Percentiles rank a stretch among this genome's conserved stretches.
phyloP scores from a whole-genome alignment of 1,140 invertebrate species.

The Plutomurus gul region DNA sequence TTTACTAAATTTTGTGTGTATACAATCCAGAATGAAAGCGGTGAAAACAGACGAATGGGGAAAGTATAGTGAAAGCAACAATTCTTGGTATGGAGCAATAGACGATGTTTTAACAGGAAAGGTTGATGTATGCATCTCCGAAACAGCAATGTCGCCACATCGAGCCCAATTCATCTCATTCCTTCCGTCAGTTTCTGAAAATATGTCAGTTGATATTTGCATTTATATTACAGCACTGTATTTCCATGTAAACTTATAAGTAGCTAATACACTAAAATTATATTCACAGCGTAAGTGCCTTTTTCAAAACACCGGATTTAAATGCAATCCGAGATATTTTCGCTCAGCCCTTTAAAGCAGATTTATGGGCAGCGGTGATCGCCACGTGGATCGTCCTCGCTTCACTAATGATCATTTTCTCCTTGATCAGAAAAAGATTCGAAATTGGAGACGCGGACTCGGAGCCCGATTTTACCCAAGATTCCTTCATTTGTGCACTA shows the following conservation, averaged over 20 bases:
- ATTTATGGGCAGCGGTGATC: constrained; percentile 48
- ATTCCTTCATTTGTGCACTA: constrained; percentile 50
- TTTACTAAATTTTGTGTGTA: not conserved
- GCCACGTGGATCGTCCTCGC: constrained; percentile 39
- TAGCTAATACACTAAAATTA: not conserved
- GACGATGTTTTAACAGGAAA: not conserved
- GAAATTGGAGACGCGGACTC: not conserved
- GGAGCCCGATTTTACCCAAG: constrained; percentile 47
- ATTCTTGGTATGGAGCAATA: constrained; percentile 14
- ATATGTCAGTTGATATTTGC: constrained; percentile 22
- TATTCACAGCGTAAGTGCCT: constrained; percentile 43
- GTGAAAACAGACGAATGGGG: not conserved
- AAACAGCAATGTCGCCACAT: constrained; percentile 4
- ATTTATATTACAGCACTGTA: not conserved
- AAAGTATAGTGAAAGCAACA: not conserved
- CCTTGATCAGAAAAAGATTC: not conserved
- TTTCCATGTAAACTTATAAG: not conserved
- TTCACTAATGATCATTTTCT: constrained; percentile 29
- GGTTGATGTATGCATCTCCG: constrained; percentile 14
- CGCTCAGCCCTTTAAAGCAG: constrained; percentile 28
- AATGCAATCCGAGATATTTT: constrained; percentile 52
- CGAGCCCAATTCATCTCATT: constrained; percentile 31
- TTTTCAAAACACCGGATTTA: constrained; percentile 36
- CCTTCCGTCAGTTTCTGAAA: constrained; percentile 43
- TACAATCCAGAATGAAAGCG: not conserved